Percentiles rank a stretch among this genome's conserved stretches.
Conservation (phyloP, 2,113 vertebrate species). For the Murina feae region DNA sequence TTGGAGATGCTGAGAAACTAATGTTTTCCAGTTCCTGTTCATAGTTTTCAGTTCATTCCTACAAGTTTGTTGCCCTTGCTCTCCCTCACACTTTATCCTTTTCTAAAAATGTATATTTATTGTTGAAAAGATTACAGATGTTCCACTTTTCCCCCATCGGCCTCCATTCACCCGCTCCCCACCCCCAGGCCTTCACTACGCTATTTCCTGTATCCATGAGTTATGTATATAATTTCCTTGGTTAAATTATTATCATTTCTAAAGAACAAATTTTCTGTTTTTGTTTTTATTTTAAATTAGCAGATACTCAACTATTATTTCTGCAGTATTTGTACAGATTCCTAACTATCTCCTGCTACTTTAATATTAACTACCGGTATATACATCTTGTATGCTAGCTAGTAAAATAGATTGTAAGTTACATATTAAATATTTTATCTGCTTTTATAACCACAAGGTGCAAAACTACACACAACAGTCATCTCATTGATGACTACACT, state of each 20-base stretch:
- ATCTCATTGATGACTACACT: conserved; percentile 80
- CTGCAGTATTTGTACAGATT: conserved; percentile 82
- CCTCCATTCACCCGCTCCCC: too few species aligned
- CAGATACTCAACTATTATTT: conserved; percentile 82
- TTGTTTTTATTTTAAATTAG: conserved; percentile 52
- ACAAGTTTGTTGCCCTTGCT: neutral
- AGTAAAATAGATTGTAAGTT: conserved; percentile 85
- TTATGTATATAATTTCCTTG: too few species aligned
- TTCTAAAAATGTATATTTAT: too few species aligned
- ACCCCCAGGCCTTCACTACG: too few species aligned
- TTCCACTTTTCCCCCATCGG: too few species aligned
- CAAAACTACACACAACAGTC: conserved; percentile 81
- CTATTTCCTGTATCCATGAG: too few species aligned
- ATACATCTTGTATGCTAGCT: conserved; percentile 83
- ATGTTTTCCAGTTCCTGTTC: neutral
- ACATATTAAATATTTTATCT: conserved; percentile 88
- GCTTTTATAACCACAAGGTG: conserved; percentile 83
- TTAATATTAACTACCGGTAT: conserved; percentile 82
- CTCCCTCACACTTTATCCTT: neutral
- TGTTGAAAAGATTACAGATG: neutral
- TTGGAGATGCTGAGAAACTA: neutral
- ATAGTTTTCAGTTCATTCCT: neutral
- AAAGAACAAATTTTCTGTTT: too few species aligned
- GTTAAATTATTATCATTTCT: too few species aligned
- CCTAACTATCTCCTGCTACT: conserved; percentile 77